Conservation (phyloP, 2,797 vertebrate genomes). For the Strix occidentalis region DNA sequence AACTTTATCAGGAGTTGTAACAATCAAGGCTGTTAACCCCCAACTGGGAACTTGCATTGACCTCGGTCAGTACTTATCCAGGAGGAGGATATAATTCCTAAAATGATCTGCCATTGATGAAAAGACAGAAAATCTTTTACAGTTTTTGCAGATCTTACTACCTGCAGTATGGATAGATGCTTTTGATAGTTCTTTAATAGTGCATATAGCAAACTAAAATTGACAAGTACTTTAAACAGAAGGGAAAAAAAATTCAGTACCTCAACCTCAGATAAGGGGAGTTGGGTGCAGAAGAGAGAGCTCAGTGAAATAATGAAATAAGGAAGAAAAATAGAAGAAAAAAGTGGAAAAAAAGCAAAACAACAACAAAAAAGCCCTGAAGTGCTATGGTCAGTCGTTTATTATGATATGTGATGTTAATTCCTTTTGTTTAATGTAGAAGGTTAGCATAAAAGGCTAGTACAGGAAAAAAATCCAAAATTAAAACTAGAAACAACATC, state of each 20-base stretch:
- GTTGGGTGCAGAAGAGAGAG: background rate
- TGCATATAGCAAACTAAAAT: background rate
- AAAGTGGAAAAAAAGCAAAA: background rate
- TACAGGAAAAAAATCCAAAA: background rate
- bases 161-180: background rate
- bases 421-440: background rate
- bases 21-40: background rate
- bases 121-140: background rate
- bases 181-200: background rate
- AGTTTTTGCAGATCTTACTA: background rate
- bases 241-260: background rate
- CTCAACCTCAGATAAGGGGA: background rate
- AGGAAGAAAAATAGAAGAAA: background rate
- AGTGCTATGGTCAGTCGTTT: background rate
- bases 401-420: background rate
- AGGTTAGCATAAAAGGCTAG: background rate
- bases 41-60: background rate
- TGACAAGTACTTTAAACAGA: background rate
- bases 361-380: background rate
- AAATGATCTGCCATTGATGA: background rate
- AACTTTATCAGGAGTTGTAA: background rate
- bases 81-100: background rate
- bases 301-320: background rate
- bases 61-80: background rate
- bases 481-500: background rate